Conservation (phyloP, 2,797 vertebrate species). For the Silurus aristotelis region DNA sequence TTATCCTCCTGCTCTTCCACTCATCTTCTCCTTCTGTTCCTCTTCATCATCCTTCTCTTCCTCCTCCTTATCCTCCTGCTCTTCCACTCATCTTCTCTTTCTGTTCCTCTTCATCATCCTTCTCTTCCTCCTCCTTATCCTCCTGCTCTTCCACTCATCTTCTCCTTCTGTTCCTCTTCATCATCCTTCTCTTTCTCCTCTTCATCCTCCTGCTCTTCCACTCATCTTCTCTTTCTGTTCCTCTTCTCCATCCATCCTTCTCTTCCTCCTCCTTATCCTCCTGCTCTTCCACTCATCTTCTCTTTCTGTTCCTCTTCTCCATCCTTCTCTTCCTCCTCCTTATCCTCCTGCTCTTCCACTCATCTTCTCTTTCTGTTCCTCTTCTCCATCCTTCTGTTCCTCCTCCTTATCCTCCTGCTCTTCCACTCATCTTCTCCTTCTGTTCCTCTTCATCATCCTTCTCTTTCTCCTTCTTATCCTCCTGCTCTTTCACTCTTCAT, state of each 20-base stretch:
- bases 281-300: too few species aligned
- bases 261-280: background rate
- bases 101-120: background rate
- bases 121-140: too few species aligned
- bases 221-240: too few species aligned
- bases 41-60: background rate
- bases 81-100: background rate
- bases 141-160: too few species aligned
- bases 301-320: background rate
- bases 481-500: too few species aligned
- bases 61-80: background rate
- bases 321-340: background rate
- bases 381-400: background rate
- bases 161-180: background rate
- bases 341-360: background rate
- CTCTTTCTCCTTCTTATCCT: too few species aligned
- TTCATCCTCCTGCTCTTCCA: background rate
- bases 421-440: too few species aligned
- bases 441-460: too few species aligned
- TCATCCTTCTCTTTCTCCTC: background rate
- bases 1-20: accelerated
- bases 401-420: background rate
- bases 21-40: background rate
- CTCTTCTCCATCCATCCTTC: background rate
- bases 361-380: background rate